Evolutionary conservation across 2,797 vertebrate genomes (phyloP), one percentile per base, ranked within the genome.

Genomic region (Rhodeus uyekii): DNA sequence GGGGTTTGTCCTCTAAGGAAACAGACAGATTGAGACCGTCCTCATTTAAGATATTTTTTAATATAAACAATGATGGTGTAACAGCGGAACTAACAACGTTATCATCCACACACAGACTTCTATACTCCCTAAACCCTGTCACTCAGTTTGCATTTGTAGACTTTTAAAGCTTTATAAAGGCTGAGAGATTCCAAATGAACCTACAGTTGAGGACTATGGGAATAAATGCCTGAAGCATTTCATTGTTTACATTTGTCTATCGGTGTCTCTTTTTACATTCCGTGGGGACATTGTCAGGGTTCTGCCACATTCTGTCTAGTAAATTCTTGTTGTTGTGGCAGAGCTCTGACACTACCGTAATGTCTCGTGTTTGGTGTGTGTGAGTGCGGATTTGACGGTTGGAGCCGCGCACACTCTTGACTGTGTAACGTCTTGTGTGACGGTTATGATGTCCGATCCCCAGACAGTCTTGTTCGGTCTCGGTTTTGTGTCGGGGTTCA

Each of bases 101-200:
- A 77, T 79, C 67, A 75, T 53, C 73, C 75, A 34, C n/a, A 19
- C 39, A 16, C 53, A 2, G 63, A 79, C 53, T 39, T 79, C 60
- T 44, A 50, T 24, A 44, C 69, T 67, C 64, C 46, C 22, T 48
- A 73, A 18, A 65, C 8, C 32, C n/a, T 48, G 69, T 38, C 67
- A 72, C 48, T 73, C 27, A 14, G 76, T 69, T 81, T 74, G 50
- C 12, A 75, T 71, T 83, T 61, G 36, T 19, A 76, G 29, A 60
- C 27, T 82, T 84, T 84, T 82, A 84, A 69, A 50, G 32, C 19
- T 85, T 75, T 76, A 44, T 38, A 42, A 53, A 44, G 58, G 9
- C 39, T 53, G 68, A 67, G n/a, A 72, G 22, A 42, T 14, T 76
- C 29, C 27, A 80, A 76, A 71, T 64, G 69, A 44, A 78, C 55